Conservation (phyloP, 37 sponge, comb jelly and placozoan species). For the Oscarella lobularis region DNA sequence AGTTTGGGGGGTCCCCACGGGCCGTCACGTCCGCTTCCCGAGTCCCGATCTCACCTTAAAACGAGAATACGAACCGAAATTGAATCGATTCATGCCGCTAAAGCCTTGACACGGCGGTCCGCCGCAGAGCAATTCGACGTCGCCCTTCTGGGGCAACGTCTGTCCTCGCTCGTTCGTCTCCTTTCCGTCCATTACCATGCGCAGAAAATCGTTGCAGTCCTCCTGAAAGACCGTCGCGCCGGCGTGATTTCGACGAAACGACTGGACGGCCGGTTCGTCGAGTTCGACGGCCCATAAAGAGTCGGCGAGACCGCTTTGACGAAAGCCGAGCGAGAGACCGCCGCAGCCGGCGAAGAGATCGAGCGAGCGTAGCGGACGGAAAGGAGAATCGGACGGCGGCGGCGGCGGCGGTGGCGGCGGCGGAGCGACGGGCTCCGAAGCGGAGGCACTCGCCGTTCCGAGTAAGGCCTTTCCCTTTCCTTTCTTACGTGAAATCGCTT, state of each 20-base stretch:
- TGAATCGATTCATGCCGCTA: slow-evolving; percentile 92
- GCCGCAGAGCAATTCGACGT: slow-evolving; percentile 84
- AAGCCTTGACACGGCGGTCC: slow-evolving; percentile 94
- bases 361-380: slow-evolving; percentile 45
- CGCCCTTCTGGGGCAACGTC: slow-evolving; percentile 61
- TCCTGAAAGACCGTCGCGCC: slow-evolving; percentile 78
- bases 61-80: slow-evolving; percentile 77
- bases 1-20: background rate
- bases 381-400: too few relatives aligned
- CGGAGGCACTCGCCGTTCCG: too few relatives aligned
- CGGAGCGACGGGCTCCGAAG: too few relatives aligned
- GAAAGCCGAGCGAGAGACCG: slow-evolving; percentile 70
- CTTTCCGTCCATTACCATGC: slow-evolving; percentile 68
- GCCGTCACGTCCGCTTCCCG: too few relatives aligned
- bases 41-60: slow-evolving; percentile 50
- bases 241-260: slow-evolving; percentile 59
- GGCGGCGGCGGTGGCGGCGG: too few relatives aligned
- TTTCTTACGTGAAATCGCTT: too few relatives aligned
- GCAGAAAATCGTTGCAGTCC: slow-evolving; percentile 72
- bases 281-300: slow-evolving; percentile 76
- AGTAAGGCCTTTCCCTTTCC: too few relatives aligned
- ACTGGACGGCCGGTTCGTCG: slow-evolving; percentile 72
- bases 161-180: slow-evolving; percentile 44
- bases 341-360: slow-evolving; percentile 96
- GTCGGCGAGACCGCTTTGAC: slow-evolving; percentile 63